Conservation (phyloP, 2,797 vertebrate species). For the Sebastes steindachneri region DNA sequence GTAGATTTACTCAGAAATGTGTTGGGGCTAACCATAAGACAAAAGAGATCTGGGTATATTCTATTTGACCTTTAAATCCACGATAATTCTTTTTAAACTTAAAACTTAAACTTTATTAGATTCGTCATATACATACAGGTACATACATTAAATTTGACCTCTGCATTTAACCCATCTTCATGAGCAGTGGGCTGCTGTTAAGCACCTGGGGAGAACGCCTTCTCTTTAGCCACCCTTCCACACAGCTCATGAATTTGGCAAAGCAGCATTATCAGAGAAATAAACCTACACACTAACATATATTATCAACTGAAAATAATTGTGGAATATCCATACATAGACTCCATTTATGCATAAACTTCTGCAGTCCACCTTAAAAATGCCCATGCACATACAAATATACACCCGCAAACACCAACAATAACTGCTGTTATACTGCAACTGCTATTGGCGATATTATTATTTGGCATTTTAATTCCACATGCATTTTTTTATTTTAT, state of each 20-base stretch:
- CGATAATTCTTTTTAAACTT: not conserved
- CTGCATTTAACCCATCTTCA: no score
- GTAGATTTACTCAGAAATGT: not conserved
- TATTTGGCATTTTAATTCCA: not conserved
- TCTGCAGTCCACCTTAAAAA: conserved; percentile 2
- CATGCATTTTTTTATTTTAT: not conserved
- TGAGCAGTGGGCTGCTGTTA: no score
- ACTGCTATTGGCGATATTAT: not conserved
- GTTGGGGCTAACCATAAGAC: not conserved
- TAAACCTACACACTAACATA: not conserved
- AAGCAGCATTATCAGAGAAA: not conserved
- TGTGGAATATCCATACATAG: not conserved
- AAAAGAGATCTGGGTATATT: not conserved
- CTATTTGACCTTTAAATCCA: not conserved
- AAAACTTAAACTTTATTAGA: not conserved
- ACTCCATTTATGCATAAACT: not conserved
- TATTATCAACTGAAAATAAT: not conserved
- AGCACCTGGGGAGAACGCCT: not conserved
- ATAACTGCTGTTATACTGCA: not conserved
- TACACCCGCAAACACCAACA: not conserved
- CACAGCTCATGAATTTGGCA: not conserved
- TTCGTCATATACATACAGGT: no score
- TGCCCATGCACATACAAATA: not conserved
- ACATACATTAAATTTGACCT: no score
- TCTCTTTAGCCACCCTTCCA: not conserved